Conservation (phyloP, 2,113 vertebrate species). For the Colistium nudipinnis region DNA sequence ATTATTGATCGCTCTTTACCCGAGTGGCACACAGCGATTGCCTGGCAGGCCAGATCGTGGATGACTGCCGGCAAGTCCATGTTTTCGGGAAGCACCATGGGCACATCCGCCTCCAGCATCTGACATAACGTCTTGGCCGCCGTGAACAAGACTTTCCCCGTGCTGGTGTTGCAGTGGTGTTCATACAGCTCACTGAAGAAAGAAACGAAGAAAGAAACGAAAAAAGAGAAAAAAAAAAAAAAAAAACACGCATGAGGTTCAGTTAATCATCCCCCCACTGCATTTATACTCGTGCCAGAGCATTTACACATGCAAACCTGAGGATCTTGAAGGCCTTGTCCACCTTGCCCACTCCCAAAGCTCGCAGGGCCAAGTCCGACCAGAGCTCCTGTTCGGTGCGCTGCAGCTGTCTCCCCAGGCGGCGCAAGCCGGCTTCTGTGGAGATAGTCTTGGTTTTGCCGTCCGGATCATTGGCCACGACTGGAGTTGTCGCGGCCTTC, state of each 20-base stretch:
- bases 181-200: conserved; percentile 83
- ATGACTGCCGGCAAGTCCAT: conserved; percentile 87
- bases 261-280: neutral
- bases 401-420: conserved; percentile 85
- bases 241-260: neutral
- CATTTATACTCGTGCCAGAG: neutral
- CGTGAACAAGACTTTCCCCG: conserved; percentile 86
- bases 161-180: conserved; percentile 82
- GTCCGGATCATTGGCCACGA: conserved; percentile 64
- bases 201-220: neutral
- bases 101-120: conserved; percentile 87
- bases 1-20: conserved; percentile 84
- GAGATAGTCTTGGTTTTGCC: conserved; percentile 67
- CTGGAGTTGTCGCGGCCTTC: conserved; percentile 34
- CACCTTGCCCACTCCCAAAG: conserved; percentile 84
- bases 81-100: conserved; percentile 82
- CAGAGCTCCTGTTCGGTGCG: conserved; percentile 84
- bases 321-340: conserved; percentile 87
- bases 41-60: conserved; percentile 88
- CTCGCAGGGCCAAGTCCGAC: conserved; percentile 85
- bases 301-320: conserved; percentile 80
- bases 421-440: conserved; percentile 80
- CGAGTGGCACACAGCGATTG: conserved; percentile 87
- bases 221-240: neutral
- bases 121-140: conserved; percentile 88